Percentiles rank a stretch among this genome's conserved stretches.
Evolutionary conservation across 2,888 invertebrate genomes (phyloP).

Genomic region (Coelinius sp.): DNA sequence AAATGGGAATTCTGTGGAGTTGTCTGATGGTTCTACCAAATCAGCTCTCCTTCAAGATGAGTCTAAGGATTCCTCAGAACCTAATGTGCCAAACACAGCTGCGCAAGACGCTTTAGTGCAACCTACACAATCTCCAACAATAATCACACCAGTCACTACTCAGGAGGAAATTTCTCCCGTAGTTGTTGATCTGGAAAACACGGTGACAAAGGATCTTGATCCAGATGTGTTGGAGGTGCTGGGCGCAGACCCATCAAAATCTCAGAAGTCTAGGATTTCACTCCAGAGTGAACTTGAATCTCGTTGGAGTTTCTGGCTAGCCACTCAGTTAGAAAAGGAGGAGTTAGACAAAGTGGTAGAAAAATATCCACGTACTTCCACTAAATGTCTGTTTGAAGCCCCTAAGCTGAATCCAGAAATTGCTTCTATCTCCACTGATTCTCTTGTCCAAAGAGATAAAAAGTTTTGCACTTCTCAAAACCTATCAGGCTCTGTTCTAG

Average conservation of each 20-base stretch:
- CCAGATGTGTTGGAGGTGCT: slow-evolving; percentile 10
- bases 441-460: slow-evolving; percentile 23
- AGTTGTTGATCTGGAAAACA: too few relatives aligned
- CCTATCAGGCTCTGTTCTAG: not conserved
- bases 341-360: not conserved
- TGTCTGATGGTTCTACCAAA: too few relatives aligned
- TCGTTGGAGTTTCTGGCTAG: slow-evolving; percentile 26
- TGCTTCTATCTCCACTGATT: not conserved
- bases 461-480: slow-evolving; percentile 9
- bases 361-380: slow-evolving; percentile 23
- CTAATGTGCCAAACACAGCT: too few relatives aligned
- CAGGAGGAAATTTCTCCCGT: too few relatives aligned
- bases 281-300: slow-evolving; percentile 11
- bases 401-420: slow-evolving; percentile 33
- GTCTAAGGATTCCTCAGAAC: too few relatives aligned
- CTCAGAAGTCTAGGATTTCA: slow-evolving; percentile 3
- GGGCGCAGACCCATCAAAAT: slow-evolving; percentile 29
- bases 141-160: too few relatives aligned
- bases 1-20: too few relatives aligned
- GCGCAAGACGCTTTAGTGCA: too few relatives aligned
- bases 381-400: slow-evolving; percentile 23
- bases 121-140: too few relatives aligned
- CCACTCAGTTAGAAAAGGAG: slow-evolving; percentile 12
- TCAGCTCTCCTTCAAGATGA: too few relatives aligned
- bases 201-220: too few relatives aligned